phyloP scores from a whole-genome alignment of 2,797 vertebrate genomes.

The Anolis apletophallus region DNA sequence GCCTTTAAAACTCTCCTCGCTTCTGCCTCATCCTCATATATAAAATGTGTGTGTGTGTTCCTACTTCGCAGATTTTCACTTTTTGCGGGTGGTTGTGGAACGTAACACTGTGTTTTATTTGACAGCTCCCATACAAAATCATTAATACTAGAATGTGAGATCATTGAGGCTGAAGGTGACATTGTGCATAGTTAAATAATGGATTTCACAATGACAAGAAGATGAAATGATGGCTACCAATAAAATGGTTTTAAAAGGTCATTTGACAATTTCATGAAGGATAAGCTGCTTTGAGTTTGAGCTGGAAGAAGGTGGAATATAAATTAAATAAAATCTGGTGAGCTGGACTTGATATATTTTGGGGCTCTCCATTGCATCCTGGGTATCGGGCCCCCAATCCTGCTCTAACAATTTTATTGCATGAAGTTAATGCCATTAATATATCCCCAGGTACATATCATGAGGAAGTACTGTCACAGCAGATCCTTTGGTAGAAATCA shows the following conservation, averaged over 20 bases:
- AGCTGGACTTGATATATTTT: not conserved
- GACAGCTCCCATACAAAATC: not conserved
- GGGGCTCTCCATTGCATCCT: not conserved
- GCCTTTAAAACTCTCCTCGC: too few species aligned
- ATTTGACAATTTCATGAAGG: not conserved
- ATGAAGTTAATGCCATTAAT: not conserved
- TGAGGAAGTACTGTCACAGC: not conserved
- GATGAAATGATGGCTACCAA: not conserved
- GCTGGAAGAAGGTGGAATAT: too few species aligned
- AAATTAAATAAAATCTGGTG: not conserved
- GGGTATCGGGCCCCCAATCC: not conserved
- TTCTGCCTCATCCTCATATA: too few species aligned
- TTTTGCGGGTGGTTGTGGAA: too few species aligned
- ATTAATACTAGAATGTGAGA: not conserved
- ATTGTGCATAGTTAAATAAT: not conserved
- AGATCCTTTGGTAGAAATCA: not conserved
- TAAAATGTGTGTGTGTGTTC: too few species aligned
- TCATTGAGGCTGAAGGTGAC: not conserved
- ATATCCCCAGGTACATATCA: not conserved
- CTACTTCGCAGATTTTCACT: too few species aligned
- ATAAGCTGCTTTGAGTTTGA: too few species aligned
- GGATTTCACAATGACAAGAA: not conserved
- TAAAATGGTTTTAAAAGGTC: not conserved
- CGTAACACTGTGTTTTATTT: too few species aligned
- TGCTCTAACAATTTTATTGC: not conserved